Base-by-base conservation (phyloP, 2,113 vertebrate genomes). In the Phyllostomus discolor region DNA sequence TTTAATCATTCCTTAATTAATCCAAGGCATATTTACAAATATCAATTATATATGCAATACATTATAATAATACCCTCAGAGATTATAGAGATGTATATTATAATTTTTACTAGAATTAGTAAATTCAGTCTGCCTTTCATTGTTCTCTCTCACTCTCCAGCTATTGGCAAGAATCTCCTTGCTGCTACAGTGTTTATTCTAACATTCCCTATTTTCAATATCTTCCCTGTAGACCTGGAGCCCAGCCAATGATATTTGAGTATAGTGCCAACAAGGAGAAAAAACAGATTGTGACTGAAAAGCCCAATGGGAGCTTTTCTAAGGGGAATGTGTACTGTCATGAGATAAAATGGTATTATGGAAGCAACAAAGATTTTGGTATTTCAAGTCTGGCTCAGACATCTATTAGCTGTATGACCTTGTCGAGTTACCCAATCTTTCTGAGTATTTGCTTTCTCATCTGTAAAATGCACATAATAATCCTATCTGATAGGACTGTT, bases 131-230 rank as follows among this genome's bases (percentile, higher is more conserved):
- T 94, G 54, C 22, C 75, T 95, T 94, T 88, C 52, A 35, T 52
- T 70, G n/a, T 69, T 69, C 66, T 84, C 38, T 79, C 87, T 92
- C 26, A 52, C 28, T 88, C 50, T 76, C 14, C 1, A n/a, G 38
- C 66, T 93, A 87, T n/a, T 89, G 84, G 54, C 80, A 97, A 96
- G 67, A 94, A 80, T 48, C 38, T 93, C 85, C 69, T 93, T 78
- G 5, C 59, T 95, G 57, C 52, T 72, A 43, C 38, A 31, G 14
- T 90, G 70, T 90, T 92, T 96, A 96, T 96, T 97, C 57, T 82
- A 88, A 96, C 93, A 92, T 84, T 87, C 43, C 93, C 79, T 76
- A 90, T 83, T 95, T 95, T 96, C 70, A 94, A 14, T 96, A 96
- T 96, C 80, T 52, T 83, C 70, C 70, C n/a, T 75, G 12, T 52